Conservation (phyloP, 2,113 vertebrate genomes). For the Scalopus aquaticus region DNA sequence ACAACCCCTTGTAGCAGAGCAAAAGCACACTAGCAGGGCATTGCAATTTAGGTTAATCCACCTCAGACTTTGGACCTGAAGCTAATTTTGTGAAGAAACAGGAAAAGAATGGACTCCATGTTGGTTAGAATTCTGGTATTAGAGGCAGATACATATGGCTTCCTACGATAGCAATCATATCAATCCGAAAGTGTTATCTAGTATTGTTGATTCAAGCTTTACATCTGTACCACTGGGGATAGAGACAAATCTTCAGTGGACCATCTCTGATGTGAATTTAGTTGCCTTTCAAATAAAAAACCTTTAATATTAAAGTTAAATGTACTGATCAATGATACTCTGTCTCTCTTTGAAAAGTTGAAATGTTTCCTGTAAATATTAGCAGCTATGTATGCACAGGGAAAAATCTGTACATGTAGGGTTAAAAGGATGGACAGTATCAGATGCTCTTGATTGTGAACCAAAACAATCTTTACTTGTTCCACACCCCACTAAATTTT, state of each 20-base stretch:
- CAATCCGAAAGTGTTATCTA: neutral
- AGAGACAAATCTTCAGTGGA: neutral
- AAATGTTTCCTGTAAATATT: neutral
- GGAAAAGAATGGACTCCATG: neutral
- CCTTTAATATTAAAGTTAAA: neutral
- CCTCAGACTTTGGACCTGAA: neutral
- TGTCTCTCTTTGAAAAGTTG: neutral
- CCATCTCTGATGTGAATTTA: neutral
- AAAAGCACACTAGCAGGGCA: neutral
- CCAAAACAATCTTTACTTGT: neutral
- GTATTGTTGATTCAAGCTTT: neutral
- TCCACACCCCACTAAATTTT: neutral
- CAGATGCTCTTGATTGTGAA: neutral
- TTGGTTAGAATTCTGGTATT: neutral
- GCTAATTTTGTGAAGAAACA: neutral
- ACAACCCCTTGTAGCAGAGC: neutral
- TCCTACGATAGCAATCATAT: neutral
- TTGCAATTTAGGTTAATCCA: neutral
- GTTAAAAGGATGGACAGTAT: rapidly evolving
- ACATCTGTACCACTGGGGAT: neutral
- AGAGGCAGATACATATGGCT: neutral
- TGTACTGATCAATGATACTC: neutral
- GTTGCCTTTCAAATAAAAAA: neutral
- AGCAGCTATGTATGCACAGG: neutral
- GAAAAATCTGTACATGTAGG: neutral